Conservation (phyloP, 2,888 invertebrate genomes). For the Blastobasis adustella region DNA sequence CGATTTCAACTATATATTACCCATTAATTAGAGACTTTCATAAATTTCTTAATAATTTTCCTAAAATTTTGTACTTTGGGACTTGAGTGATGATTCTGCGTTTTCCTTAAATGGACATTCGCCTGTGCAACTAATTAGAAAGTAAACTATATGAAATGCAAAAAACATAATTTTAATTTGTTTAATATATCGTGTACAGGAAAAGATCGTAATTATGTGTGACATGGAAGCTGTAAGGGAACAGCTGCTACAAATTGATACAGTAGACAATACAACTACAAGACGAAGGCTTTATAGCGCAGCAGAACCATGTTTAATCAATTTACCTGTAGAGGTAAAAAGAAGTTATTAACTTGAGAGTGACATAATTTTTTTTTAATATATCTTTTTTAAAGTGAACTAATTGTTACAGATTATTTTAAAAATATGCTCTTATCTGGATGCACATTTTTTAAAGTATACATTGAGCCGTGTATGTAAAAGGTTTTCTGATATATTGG, state of each 20-base stretch:
- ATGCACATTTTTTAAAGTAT: slow-evolving; percentile 69
- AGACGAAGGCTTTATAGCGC: slow-evolving; percentile 19
- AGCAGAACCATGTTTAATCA: slow-evolving; percentile 34
- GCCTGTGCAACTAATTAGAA: slow-evolving; percentile 8
- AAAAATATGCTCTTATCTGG: slow-evolving; percentile 76
- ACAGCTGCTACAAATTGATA: slow-evolving; percentile 37
- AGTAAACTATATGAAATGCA: neutral
- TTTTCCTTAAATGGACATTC: slow-evolving; percentile 18
- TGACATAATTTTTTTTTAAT: neutral
- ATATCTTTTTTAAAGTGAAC: neutral
- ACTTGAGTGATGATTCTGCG: slow-evolving; percentile 2
- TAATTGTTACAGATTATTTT: slow-evolving; percentile 68
- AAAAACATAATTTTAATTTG: too few relatives aligned
- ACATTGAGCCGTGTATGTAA: slow-evolving; percentile 71
- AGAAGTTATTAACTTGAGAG: neutral
- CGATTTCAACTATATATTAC: too few relatives aligned
- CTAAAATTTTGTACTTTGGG: slow-evolving; percentile 1
- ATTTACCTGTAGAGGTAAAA: slow-evolving; percentile 63
- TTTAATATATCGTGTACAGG: too few relatives aligned
- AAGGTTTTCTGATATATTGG: slow-evolving; percentile 70
- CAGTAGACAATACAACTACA: slow-evolving; percentile 20
- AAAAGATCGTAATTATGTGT: slow-evolving; percentile 29
- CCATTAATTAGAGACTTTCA: too few relatives aligned
- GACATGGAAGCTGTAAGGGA: slow-evolving; percentile 41
- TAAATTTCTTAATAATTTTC: too few relatives aligned